A percentile compares a stretch with the other conserved stretches of the same genome.
Conservation (phyloP, 2,888 invertebrate genomes). For the Synanthedon andrenaeformis region DNA sequence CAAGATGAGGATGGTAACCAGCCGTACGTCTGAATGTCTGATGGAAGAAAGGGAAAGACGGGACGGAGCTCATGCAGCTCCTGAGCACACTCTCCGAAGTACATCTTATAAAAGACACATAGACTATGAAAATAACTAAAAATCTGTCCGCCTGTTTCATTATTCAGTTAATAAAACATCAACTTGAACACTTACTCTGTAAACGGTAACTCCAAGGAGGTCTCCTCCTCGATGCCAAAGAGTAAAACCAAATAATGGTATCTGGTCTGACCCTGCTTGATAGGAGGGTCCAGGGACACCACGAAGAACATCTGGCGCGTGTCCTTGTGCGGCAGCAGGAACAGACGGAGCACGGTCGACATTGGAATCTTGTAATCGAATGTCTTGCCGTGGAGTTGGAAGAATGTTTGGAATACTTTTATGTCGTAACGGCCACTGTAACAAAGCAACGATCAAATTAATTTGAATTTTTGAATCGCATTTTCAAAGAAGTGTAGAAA, state of each 20-base stretch:
- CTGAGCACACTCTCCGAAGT: too few species aligned
- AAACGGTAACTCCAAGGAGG: constrained; percentile 89
- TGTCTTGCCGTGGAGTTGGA: constrained; percentile 90
- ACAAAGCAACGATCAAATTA: constrained; percentile 34
- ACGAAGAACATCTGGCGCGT: constrained; percentile 99
- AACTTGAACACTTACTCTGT: constrained; percentile 77
- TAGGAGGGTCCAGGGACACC: constrained; percentile 97
- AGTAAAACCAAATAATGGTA: constrained; percentile 96
- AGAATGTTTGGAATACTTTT: constrained; percentile 84
- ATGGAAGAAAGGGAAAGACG: too few species aligned
- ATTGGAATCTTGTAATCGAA: constrained; percentile 99
- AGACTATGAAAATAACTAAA: too few species aligned
- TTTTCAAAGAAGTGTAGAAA: too few species aligned
- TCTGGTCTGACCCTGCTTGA: constrained; percentile 98
- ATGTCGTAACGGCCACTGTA: constrained; percentile 95
- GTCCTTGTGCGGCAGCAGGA: constrained; percentile 96
- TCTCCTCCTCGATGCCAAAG: constrained; percentile 95
- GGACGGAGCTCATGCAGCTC: too few species aligned
- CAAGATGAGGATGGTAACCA: too few species aligned
- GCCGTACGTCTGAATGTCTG: too few species aligned
- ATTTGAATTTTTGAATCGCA: not conserved
- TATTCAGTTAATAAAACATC: constrained; percentile 1
- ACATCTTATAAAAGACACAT: too few species aligned
- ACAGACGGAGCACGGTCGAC: constrained; percentile 94
- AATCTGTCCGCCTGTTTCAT: too few species aligned